Conservation (phyloP, 2,888 invertebrate species). For the Cerastis rubricosa region DNA sequence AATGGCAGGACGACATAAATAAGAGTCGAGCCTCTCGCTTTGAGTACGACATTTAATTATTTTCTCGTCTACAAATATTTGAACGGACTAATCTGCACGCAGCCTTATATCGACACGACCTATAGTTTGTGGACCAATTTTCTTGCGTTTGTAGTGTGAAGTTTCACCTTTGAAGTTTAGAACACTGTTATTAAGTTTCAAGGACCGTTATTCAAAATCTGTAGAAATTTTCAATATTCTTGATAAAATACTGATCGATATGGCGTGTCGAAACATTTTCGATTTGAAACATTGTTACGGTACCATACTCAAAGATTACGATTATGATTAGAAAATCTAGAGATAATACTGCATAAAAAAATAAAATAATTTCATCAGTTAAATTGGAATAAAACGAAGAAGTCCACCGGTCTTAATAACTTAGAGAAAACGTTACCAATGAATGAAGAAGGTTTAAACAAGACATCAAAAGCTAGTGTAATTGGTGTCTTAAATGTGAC, state of each 20-base stretch:
- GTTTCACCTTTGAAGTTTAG: slow-evolving; percentile 56
- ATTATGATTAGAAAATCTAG: background rate
- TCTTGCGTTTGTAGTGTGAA: slow-evolving; percentile 47
- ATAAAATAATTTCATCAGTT: background rate
- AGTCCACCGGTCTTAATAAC: no score
- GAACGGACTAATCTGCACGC: background rate
- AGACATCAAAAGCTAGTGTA: background rate
- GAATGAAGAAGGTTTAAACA: background rate
- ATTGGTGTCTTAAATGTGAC: background rate
- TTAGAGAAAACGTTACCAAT: background rate
- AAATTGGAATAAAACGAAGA: no score
- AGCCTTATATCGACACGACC: slow-evolving; percentile 30
- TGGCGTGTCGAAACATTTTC: background rate
- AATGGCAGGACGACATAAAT: no score
- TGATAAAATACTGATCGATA: slow-evolving; percentile 11
- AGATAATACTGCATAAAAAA: background rate
- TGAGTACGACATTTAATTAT: no score
- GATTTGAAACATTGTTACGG: background rate
- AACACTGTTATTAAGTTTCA: slow-evolving; percentile 48
- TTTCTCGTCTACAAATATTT: background rate
- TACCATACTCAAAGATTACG: background rate
- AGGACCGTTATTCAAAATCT: slow-evolving; percentile 10
- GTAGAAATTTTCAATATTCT: slow-evolving; percentile 17
- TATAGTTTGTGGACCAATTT: slow-evolving; percentile 52
- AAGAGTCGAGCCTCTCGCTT: no score